Evolutionary conservation across 2,113 vertebrate genomes (phyloP), one percentile per base, ranked within the genome.

Genomic region (Alectura lathami): DNA sequence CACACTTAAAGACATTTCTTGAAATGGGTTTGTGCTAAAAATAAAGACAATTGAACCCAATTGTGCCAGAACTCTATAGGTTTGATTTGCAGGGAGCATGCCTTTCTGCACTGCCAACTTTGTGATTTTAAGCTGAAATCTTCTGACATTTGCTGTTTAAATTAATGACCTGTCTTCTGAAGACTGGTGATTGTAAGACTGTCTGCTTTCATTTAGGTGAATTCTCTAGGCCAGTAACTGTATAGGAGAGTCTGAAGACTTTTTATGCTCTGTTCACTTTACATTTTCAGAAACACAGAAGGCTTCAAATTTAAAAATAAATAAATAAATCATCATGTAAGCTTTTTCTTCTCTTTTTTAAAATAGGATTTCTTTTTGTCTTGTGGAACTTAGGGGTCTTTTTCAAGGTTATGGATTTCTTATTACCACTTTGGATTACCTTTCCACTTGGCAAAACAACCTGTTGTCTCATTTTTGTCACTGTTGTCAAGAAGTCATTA

Each of bases 11-110:
- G 87, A 17, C 82, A 82, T 91, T 93, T 89, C 77, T 88, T 83
- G 68, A 91, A 86, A 83, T 80, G 59, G 63, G 53, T 67, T 92
- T 92, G 83, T 93, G 82, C 94, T 97, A 97, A 97, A 97, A 96
- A 95, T 95, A 94, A 91, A 48, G 54, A 43, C 75, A 21, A 91
- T 91, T 94, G 93, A 94, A 54, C 42, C 29, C 87, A 89, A 95
- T 94, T 83, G 94, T 72, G 34, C 64, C 79, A 70, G 75, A 88
- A 89, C 30, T 89, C 72, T 64, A 56, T 51, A 67, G 60, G 82
- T 95, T 91, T 91, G 94, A 95, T 94, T 96, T 95, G 79, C 75
- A 86, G 67, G 59, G 53, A 95, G 91, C n/a, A 34, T 87, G 78
- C 23, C 59, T 85, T 94, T 91, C 87, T 91, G 63, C 82, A 68